Conservation (phyloP, 2,797 vertebrate genomes). For the Eupleurogrammus muticus region DNA sequence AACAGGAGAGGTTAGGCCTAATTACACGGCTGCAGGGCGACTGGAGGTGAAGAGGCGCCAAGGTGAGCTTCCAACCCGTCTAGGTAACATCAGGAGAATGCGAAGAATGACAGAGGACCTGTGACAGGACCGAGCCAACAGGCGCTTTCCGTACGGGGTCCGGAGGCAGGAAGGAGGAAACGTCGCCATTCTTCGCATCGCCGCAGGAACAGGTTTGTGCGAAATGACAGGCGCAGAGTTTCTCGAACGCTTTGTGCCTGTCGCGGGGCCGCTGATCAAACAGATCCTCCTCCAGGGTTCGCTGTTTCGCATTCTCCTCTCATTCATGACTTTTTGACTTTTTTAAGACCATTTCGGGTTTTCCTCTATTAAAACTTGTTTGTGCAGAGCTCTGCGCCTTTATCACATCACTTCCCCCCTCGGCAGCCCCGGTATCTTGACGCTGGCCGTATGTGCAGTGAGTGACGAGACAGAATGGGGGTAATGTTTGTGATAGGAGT, state of each 20-base stretch:
- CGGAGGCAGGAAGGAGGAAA: conserved; percentile 30
- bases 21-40: conserved; percentile 67
- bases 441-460: conserved; percentile 29
- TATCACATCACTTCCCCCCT: conserved; percentile 15
- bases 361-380: neutral
- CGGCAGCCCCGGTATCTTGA: conserved; percentile 27
- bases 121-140: conserved; percentile 19
- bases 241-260: conserved; percentile 7
- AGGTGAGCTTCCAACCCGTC: conserved; percentile 56
- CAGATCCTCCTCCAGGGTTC: conserved; percentile 2
- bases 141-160: conserved; percentile 22
- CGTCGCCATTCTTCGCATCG: conserved; percentile 40
- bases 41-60: conserved; percentile 59
- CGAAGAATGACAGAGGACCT: conserved; percentile 71
- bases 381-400: conserved; percentile 7
- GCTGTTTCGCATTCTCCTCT: conserved; percentile 15
- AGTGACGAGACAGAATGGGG: conserved; percentile 22
- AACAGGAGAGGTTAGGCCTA: conserved; percentile 71
- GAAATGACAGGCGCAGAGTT: conserved; percentile 23
- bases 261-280: conserved; percentile 44
- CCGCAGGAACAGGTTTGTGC: conserved; percentile 24
- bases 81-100: conserved; percentile 67
- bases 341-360: neutral
- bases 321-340: too few species aligned
- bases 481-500: conserved; percentile 43